phyloP scores from a whole-genome alignment of 2,888 invertebrate genomes.

The Epirrhoe alternata region DNA sequence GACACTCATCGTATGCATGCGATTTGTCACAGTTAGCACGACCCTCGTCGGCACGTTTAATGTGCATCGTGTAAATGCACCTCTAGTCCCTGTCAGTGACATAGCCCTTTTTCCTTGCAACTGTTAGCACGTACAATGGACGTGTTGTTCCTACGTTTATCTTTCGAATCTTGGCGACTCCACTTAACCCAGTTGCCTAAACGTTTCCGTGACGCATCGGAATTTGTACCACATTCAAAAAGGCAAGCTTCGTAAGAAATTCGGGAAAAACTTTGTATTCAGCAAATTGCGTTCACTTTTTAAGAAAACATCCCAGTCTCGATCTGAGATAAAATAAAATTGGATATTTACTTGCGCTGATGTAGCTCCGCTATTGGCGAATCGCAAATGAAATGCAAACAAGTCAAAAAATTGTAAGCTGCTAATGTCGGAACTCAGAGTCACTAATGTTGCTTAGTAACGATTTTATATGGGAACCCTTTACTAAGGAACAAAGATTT shows the following conservation, averaged over 20 bases:
- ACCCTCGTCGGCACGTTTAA: no score
- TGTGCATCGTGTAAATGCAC: no score
- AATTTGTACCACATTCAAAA: conserved; percentile 75
- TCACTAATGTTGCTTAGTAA: no score
- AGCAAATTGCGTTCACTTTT: conserved; percentile 22
- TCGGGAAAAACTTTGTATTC: conserved; percentile 55
- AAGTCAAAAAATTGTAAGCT: background rate
- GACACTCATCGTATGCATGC: no score
- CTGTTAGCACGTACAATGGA: conserved; percentile 51
- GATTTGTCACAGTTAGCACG: no score
- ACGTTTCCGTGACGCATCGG: conserved; percentile 68
- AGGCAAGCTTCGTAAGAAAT: conserved; percentile 64
- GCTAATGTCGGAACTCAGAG: no score
- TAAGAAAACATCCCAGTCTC: conserved; percentile 5
- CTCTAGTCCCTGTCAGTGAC: conserved; percentile 10
- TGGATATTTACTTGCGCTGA: conserved; percentile 10
- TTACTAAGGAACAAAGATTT: no score
- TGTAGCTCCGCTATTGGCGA: background rate
- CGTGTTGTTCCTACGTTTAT: conserved; percentile 56
- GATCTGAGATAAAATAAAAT: conserved; percentile 10
- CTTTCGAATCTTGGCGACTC: conserved; percentile 62
- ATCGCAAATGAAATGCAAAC: background rate
- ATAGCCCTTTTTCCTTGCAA: conserved; percentile 47
- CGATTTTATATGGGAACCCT: no score
- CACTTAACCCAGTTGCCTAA: conserved; percentile 69